phyloP scores from a whole-genome alignment of 2,888 invertebrate genomes.

The Pachycephus smyrnensis region DNA sequence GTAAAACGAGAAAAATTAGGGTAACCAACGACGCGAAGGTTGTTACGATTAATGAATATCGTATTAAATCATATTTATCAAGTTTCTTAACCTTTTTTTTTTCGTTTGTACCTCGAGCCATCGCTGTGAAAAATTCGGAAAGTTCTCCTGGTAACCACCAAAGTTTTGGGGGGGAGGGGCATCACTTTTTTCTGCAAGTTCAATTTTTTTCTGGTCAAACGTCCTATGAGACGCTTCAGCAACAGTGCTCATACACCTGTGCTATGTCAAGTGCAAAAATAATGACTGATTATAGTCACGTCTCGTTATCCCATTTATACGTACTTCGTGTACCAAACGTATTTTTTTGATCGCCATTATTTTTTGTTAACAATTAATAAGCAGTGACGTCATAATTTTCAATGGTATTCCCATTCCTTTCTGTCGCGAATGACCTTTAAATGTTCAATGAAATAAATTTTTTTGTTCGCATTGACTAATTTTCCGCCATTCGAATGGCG shows the following conservation, averaged over 20 bases:
- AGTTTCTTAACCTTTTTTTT: background rate
- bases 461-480: background rate
- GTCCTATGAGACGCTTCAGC: background rate
- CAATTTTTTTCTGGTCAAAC: background rate
- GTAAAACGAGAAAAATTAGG: background rate
- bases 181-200: background rate
- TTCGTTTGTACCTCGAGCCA: background rate
- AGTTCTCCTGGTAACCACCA: background rate
- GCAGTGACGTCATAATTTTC: too few species aligned
- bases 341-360: too few species aligned
- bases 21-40: background rate
- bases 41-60: background rate
- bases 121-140: background rate
- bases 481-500: background rate
- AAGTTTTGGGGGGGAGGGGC: background rate
- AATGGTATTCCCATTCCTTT: too few species aligned
- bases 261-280: background rate
- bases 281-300: background rate
- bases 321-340: background rate
- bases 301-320: background rate
- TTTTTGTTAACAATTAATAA: too few species aligned
- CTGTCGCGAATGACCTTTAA: too few species aligned
- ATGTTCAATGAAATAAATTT: too few species aligned
- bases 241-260: background rate
- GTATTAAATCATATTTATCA: background rate